phyloP scores from a whole-genome alignment of 2,113 vertebrate genomes.

The Sturnira hondurensis region DNA sequence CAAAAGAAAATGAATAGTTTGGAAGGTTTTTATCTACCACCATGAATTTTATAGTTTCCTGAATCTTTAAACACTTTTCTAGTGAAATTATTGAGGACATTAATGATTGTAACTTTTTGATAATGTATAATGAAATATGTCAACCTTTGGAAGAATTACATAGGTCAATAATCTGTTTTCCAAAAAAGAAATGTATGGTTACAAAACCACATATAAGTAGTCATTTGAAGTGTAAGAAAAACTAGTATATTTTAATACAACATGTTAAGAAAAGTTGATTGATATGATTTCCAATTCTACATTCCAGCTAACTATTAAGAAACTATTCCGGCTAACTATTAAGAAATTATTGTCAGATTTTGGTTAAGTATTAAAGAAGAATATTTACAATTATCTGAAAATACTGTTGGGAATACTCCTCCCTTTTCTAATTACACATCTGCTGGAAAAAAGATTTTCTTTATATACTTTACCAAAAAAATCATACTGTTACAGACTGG shows the following conservation, averaged over 20 bases:
- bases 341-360: slow-evolving; percentile 5
- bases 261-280: not conserved
- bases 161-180: not conserved
- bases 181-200: not conserved
- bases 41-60: not conserved
- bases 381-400: not conserved
- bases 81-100: not conserved
- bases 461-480: not conserved
- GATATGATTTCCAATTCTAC: not conserved
- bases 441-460: not conserved
- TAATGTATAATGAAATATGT: not conserved
- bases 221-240: not conserved
- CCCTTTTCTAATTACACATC: not conserved
- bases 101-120: not conserved
- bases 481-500: not conserved
- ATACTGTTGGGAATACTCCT: not conserved
- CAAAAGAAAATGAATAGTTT: slow-evolving; percentile 22
- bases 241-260: not conserved
- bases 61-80: not conserved
- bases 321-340: not conserved
- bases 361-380: not conserved
- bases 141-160: not conserved
- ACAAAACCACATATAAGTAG: not conserved
- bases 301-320: not conserved
- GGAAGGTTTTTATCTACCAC: not conserved